Conservation (phyloP, 2,113 vertebrate genomes). For the Ciconia boyciana region DNA sequence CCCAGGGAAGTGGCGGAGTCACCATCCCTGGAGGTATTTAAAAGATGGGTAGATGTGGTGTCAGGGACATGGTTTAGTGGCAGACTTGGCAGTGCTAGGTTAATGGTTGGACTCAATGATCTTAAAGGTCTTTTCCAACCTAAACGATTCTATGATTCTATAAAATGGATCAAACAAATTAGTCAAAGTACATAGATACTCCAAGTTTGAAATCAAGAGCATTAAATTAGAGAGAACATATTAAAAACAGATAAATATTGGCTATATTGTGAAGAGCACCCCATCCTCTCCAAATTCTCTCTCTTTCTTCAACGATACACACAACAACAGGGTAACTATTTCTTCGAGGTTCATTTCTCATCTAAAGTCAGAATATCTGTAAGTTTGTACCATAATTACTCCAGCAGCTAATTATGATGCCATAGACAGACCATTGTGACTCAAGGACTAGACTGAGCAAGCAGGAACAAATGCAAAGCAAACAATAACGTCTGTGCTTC, state of each 20-base stretch:
- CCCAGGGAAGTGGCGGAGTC: too few species aligned
- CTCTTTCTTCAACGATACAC: background rate
- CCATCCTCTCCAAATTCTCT: background rate
- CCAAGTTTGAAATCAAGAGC: background rate
- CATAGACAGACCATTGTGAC: background rate
- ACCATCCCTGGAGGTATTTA: background rate
- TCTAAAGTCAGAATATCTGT: background rate
- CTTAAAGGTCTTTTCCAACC: background rate
- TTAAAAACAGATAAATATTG: background rate
- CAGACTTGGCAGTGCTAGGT: background rate
- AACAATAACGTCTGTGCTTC: slow-evolving; percentile 35
- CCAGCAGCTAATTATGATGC: slow-evolving; percentile 54
- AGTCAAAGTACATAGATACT: background rate
- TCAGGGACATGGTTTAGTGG: background rate
- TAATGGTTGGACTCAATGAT: background rate
- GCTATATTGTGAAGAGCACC: background rate
- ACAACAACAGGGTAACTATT: slow-evolving; percentile 18
- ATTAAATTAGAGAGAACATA: background rate
- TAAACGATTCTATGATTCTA: background rate
- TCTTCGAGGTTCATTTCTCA: slow-evolving; percentile 25
- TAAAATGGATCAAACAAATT: background rate
- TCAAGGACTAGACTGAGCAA: slow-evolving; percentile 40
- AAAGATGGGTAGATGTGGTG: background rate
- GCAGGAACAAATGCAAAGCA: slow-evolving; percentile 45
- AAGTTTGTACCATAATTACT: slow-evolving; percentile 20